A percentile compares a stretch with the other conserved stretches of the same genome.
Conservation (phyloP, 30 jellyfish, hydroid and myxozoan genomes). For the Mastigias papua region DNA sequence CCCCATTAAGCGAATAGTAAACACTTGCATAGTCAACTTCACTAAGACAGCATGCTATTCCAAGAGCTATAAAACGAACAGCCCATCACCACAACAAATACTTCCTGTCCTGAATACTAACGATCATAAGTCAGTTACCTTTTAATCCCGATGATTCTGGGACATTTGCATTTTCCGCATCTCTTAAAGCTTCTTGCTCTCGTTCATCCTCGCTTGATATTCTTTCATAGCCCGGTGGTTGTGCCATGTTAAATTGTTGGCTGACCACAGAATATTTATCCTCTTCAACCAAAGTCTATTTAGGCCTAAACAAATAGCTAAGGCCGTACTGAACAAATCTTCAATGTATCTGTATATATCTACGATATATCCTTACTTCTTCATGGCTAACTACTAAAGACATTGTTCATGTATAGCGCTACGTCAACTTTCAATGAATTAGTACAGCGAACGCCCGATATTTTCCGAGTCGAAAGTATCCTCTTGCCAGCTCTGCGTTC, state of each 20-base stretch:
- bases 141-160: slow-evolving; percentile 10
- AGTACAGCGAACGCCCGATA: background rate
- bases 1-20: background rate
- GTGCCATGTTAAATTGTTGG: slow-evolving; percentile 25
- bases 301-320: background rate
- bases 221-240: slow-evolving; percentile 46
- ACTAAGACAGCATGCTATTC: background rate
- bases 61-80: background rate
- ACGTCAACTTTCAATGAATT: background rate
- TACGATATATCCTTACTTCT: background rate
- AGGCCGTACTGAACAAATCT: background rate
- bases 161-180: slow-evolving; percentile 27
- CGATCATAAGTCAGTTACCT: slow-evolving; percentile 22
- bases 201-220: slow-evolving; percentile 27
- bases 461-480: background rate
- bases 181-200: slow-evolving; percentile 5
- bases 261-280: background rate
- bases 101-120: background rate
- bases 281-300: background rate
- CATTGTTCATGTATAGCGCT: too few species aligned
- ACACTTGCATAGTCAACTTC: background rate
- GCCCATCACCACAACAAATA: background rate
- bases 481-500: background rate
- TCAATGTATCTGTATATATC: background rate
- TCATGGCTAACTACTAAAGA: background rate